A percentile compares a stretch with the other conserved stretches of the same genome.
phyloP scores from a whole-genome alignment of 35 echinoderm and acorn worm species.

The Acanthaster planci region DNA sequence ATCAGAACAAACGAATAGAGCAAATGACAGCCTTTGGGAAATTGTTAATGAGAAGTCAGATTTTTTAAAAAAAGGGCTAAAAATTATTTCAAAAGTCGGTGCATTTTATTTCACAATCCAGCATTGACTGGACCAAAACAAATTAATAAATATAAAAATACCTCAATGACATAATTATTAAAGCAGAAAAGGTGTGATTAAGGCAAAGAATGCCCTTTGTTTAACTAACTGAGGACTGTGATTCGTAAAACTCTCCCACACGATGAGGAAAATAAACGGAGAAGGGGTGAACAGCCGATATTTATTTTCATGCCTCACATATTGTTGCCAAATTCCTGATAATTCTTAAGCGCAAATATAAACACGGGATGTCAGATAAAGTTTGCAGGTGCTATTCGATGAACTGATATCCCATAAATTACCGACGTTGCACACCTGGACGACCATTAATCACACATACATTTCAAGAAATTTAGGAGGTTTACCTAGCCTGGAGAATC shows the following conservation, averaged over 20 bases:
- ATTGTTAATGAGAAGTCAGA: too few species aligned
- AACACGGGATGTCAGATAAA: slow-evolving; percentile 13
- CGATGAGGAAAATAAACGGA: slow-evolving; percentile 16
- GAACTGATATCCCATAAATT: slow-evolving; percentile 14
- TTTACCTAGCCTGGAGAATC: too few species aligned
- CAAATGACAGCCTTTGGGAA: too few species aligned
- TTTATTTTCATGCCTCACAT: slow-evolving; percentile 27
- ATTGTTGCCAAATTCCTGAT: slow-evolving; percentile 1
- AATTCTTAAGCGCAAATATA: neutral
- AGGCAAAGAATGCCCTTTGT: too few species aligned
- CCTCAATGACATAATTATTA: too few species aligned
- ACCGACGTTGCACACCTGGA: neutral
- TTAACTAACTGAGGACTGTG: neutral
- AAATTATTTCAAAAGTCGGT: too few species aligned
- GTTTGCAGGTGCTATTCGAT: slow-evolving; percentile 7
- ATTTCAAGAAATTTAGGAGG: slow-evolving; percentile 9
- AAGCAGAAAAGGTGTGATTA: too few species aligned
- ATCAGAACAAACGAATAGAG: too few species aligned
- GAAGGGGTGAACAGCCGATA: neutral
- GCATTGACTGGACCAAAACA: too few species aligned
- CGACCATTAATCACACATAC: neutral
- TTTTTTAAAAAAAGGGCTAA: too few species aligned
- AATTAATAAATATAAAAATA: too few species aligned
- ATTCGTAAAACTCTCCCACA: neutral
- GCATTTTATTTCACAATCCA: too few species aligned